Base-by-base conservation (phyloP, 1,140 invertebrate genomes). In the Psilanteris sp. region DNA sequence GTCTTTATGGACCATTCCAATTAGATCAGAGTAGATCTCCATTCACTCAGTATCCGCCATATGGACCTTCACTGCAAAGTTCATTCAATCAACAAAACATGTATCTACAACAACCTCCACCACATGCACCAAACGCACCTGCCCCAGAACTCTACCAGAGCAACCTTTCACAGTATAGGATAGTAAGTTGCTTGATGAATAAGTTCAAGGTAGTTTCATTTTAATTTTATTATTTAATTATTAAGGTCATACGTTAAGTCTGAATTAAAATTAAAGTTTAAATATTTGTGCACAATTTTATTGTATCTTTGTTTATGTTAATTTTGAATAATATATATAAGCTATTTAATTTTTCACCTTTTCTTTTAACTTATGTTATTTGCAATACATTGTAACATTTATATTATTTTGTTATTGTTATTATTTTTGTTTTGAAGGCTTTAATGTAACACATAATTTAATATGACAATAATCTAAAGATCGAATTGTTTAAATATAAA, bases 111-210 rank as follows among this genome's bases (percentile, higher is more conserved):
- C 91, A 92, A 26, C 89, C 89, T 26, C 85, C 92, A 3, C 87
- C 89, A 1, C 88, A 89, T 11, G 89, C 89, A 8, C 87, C 84
- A 0, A 88, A 86, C 46, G 85, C 87, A 32, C 91, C 92, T 16
- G 90, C 92, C 1, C 93, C 93, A 32, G 95, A 96, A 76, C 92
- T 96, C 87, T 96, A 95, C 87, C 93, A 92, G 78, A 94, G 91
- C 80, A 91, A 94, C 73, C 90, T 93, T 29, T 94, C 91, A 39
- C 93, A 94, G 81, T 95, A 93, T 79, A 89, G 93, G 48, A 90
- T 95, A 87, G 92, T 93, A 81, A 89, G 90, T 84, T 71, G 54
- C 52, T 68, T 68, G 52, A 24, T 72, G 44, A 70, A 70, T 57
- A 68, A 68, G 27, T 72, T 46, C 24, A 52, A 61, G 46, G 66